Evolutionary conservation across 2,113 vertebrate species (phyloP), one percentile per base, ranked within the genome.

Genomic region (Echinops telfairi): DNA sequence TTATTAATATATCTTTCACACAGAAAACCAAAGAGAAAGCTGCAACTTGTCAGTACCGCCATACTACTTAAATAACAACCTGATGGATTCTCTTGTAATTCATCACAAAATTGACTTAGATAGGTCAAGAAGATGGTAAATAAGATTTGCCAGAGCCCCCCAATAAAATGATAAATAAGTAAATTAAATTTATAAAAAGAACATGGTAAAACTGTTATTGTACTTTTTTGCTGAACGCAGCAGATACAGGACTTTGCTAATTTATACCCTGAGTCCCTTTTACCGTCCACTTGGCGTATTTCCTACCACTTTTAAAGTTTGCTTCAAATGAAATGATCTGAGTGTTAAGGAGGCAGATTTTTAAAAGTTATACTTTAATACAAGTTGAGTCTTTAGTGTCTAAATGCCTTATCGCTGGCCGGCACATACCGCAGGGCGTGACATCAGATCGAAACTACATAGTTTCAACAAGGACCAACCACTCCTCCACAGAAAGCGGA

Each of bases 401-500:
- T 43, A 84, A 0, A 22, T 0, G 78, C 40, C 93, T 96, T 92
- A 95, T 96, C 93, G 87, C 88, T 17, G 83, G 84, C 40, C 43
- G 27, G 86, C 95, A 82, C 97, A 96, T 96, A 88, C 97, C 96
- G 77, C 71, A 22, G 14, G 29, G 23, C 77, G 80, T 96, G 97
- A 98, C 98, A 97, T 98, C 98, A 98, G 97, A 98, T 94, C 98
- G 98, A 98, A 98, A 98, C 98, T 95, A 6, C 96, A 10, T 0
- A 97, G 98, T 98, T 98, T 98, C 98, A 88, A 95, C 89, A 4
- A 75, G 36, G 62, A 96, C 94, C 95, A 38, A 66, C 31, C 94
- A 60, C 81, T 86, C 75, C 89, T 25, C 82, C 0, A 0, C 25
- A 38, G 64, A 3, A 1, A 20, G 83, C 87, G 19, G 87, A 68